These are phyloP conservation scores for Kryptolebias ocellatus DNA, from an alignment of 2,797 vertebrate species.

Conservation along the genomic window DNA sequence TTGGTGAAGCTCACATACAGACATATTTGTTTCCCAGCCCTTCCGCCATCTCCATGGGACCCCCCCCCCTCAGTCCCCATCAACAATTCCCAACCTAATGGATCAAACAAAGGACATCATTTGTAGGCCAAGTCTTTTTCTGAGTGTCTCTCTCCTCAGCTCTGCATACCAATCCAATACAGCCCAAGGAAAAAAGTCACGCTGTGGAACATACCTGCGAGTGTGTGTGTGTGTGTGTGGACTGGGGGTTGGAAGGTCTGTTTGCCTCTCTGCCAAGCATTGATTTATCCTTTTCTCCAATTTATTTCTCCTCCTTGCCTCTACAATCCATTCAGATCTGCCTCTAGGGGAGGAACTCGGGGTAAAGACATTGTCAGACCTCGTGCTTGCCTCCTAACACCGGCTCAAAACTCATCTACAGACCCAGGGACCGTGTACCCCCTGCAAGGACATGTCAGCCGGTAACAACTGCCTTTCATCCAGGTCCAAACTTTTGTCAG, in stretches of 20 bases:
- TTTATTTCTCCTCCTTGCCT: slow-evolving; percentile 82
- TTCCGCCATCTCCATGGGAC: slow-evolving; percentile 61
- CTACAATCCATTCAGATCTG: slow-evolving; percentile 78
- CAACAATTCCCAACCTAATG: slow-evolving; percentile 61
- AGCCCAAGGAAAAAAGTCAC: slow-evolving; percentile 77
- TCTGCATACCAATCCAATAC: slow-evolving; percentile 81
- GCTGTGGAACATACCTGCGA: slow-evolving; percentile 44
- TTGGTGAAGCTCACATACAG: slow-evolving; percentile 55
- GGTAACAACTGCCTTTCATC: slow-evolving; percentile 45
- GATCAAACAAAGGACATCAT: slow-evolving; percentile 85
- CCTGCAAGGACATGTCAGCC: slow-evolving; percentile 63
- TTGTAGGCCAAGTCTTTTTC: slow-evolving; percentile 83
- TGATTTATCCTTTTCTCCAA: slow-evolving; percentile 85
- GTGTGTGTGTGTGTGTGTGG: slow-evolving; percentile 55
- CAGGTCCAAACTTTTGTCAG: slow-evolving; percentile 31
- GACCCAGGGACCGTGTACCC: slow-evolving; percentile 44
- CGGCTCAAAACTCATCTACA: slow-evolving; percentile 63
- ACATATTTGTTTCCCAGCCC: slow-evolving; percentile 69
- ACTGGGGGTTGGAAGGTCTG: slow-evolving; percentile 80
- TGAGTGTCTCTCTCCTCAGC: slow-evolving; percentile 72
- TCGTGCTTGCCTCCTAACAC: slow-evolving; percentile 60
- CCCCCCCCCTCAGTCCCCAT: slow-evolving; percentile 28
- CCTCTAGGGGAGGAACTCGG: slow-evolving; percentile 77
- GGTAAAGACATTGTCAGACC: slow-evolving; percentile 70
- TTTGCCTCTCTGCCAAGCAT: slow-evolving; percentile 82